These are phyloP conservation scores for Takifugu flavidus DNA, from an alignment of 2,113 vertebrate species.

Conservation along the genomic window DNA sequence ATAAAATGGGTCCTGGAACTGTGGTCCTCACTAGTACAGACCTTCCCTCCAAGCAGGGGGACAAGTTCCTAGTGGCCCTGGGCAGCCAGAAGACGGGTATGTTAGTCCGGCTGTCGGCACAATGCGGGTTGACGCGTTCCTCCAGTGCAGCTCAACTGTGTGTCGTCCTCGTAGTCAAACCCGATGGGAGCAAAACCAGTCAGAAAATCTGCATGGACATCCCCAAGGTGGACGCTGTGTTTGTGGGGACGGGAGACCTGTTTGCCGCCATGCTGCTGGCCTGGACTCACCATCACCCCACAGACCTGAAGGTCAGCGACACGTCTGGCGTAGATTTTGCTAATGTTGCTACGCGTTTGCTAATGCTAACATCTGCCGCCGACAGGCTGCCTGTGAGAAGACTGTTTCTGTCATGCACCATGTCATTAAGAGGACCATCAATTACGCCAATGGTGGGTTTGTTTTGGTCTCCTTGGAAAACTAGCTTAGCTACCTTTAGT, in stretches of 20 bases:
- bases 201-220: conserved; percentile 90
- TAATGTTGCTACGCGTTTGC: neutral
- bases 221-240: conserved; percentile 88
- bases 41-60: conserved; percentile 80
- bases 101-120: neutral
- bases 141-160: neutral
- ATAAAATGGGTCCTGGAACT: conserved; percentile 91
- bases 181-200: conserved; percentile 75
- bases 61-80: conserved; percentile 84
- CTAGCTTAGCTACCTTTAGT: neutral
- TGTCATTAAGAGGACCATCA: conserved; percentile 90
- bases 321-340: neutral
- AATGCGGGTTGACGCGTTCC: neutral
- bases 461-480: neutral
- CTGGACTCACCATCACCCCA: conserved; percentile 92
- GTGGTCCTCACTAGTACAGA: conserved; percentile 97
- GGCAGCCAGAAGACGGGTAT: conserved; percentile 88
- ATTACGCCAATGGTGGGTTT: conserved; percentile 81
- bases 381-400: conserved; percentile 93
- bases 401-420: conserved; percentile 94
- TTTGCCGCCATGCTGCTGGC: conserved; percentile 94
- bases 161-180: conserved; percentile 66
- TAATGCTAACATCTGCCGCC: neutral
- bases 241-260: conserved; percentile 94
- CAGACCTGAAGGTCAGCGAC: conserved; percentile 85